Percentiles rank a stretch among this genome's conserved stretches.
These are phyloP conservation scores for Furnarius figulus DNA, from an alignment of 2,113 vertebrate genomes.

Conservation along the genomic window DNA sequence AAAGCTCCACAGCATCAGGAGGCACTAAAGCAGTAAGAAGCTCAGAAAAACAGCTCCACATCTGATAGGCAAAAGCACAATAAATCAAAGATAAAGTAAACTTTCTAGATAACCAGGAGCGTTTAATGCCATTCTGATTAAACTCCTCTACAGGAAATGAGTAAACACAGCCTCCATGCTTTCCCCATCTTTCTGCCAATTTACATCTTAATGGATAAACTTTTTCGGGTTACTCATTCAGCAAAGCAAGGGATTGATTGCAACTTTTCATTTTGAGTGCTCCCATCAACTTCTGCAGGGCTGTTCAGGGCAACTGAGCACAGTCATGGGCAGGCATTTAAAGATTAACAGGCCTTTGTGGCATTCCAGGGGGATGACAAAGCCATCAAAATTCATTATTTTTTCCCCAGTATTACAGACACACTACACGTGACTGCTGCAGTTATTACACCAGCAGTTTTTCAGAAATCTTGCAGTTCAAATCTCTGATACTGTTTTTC, in stretches of 20 bases:
- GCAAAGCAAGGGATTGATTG: constrained; percentile 19
- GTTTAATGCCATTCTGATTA: background rate
- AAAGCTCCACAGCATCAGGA: background rate
- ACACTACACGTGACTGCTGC: background rate
- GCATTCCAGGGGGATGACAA: background rate
- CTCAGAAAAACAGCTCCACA: background rate
- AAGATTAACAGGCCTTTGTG: constrained; percentile 46
- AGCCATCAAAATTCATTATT: background rate
- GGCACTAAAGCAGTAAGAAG: background rate
- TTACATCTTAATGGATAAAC: constrained; percentile 53
- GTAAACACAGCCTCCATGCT: constrained; percentile 6
- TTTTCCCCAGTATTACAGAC: background rate
- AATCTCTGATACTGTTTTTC: background rate
- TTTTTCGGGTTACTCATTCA: constrained; percentile 48
- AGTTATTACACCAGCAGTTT: background rate
- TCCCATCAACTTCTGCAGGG: background rate
- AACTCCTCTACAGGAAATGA: background rate
- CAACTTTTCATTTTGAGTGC: background rate
- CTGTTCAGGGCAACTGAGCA: constrained; percentile 9
- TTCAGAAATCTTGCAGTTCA: background rate
- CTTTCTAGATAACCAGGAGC: constrained; percentile 5
- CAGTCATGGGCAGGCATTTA: background rate
- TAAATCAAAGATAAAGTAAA: constrained; percentile 34
- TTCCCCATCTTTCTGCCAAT: constrained; percentile 18
- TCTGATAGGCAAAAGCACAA: background rate